These are phyloP conservation scores for Anoplophora glabripennis DNA, from an alignment of 1,140 invertebrate species.

Conservation along the genomic window DNA sequence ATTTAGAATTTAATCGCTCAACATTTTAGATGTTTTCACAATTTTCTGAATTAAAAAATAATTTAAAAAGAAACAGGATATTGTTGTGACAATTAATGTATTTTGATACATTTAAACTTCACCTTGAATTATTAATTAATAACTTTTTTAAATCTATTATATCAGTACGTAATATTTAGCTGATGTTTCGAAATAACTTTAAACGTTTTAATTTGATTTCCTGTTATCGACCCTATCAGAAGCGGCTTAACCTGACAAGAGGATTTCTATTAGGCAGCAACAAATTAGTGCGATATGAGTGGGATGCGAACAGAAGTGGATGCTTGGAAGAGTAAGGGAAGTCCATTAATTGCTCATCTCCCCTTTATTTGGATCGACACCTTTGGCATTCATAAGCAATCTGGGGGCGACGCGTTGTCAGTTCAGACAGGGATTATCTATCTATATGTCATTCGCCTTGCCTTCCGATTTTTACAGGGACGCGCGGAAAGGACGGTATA, in stretches of 20 bases:
- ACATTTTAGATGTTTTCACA: too few species aligned
- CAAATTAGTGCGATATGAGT: not conserved
- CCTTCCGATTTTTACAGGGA: not conserved
- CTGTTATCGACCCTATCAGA: too few species aligned
- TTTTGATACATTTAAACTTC: too few species aligned
- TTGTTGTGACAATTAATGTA: too few species aligned
- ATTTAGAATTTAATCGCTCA: too few species aligned
- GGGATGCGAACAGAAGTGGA: not conserved
- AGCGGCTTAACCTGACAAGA: not conserved
- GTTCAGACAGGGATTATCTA: slow-evolving; percentile 19
- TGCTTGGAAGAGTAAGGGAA: slow-evolving; percentile 6
- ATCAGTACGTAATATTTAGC: too few species aligned
- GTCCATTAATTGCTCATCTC: slow-evolving; percentile 28
- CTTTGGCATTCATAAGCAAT: slow-evolving; percentile 37
- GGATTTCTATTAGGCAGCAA: slow-evolving; percentile 2
- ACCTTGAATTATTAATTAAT: too few species aligned
- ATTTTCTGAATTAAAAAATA: too few species aligned
- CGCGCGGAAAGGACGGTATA: not conserved
- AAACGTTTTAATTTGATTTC: too few species aligned
- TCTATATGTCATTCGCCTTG: not conserved
- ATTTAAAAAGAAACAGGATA: too few species aligned
- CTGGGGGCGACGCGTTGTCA: slow-evolving; percentile 33
- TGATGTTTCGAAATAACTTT: too few species aligned
- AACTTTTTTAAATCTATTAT: too few species aligned
- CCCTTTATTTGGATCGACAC: slow-evolving; percentile 28